Evolutionary conservation across 2,797 vertebrate species (phyloP), one percentile per base, ranked within the genome.

Genomic region (Rallus crepitans): DNA sequence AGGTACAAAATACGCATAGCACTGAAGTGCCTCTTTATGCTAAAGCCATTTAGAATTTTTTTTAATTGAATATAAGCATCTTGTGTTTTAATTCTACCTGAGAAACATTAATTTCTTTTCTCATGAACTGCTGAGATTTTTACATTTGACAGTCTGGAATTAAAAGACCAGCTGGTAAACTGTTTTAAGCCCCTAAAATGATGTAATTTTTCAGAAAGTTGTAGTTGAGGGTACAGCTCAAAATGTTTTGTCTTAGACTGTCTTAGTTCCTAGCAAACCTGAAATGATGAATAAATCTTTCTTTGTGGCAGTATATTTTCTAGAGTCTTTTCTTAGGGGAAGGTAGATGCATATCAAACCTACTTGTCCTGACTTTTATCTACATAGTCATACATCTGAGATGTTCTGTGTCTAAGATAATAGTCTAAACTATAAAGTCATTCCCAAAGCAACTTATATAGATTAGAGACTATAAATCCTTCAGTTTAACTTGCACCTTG

Each of bases 1-100:
- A 90, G 40, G 53, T 94, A 45, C 39, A 79, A n/a, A 91, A 17
- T 24, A 82, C 23, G 35, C 63, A 39, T 39, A 90, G 9, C 30
- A 84, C 48, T 82, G 69, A 95, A 77, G 27, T 21, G 42, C 35
- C 21, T 94, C 72, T 89, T 96, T 93, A 88, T 71, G 75, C 83
- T 94, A 94, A 95, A 91, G 35, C 11, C 70, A 94, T 94, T 95
- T 84, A 86, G 85, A 94, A 56, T 85, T 48, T 23, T 81, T 94
- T 96, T 15, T 95, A 94, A 91, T 92, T 86, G 75, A 92, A 79
- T 89, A 68, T 78, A 92, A 95, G 68, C 24, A 45, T 75, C 52
- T 80, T 73, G 63, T 89, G 79, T 94, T 94, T 96, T 28, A 76
- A 5, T 89, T 94, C 14, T 57, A 23, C 28, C 3, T n/a, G 25